phyloP scores from a whole-genome alignment of 1,140 invertebrate genomes.

The Papilio xuthus region DNA sequence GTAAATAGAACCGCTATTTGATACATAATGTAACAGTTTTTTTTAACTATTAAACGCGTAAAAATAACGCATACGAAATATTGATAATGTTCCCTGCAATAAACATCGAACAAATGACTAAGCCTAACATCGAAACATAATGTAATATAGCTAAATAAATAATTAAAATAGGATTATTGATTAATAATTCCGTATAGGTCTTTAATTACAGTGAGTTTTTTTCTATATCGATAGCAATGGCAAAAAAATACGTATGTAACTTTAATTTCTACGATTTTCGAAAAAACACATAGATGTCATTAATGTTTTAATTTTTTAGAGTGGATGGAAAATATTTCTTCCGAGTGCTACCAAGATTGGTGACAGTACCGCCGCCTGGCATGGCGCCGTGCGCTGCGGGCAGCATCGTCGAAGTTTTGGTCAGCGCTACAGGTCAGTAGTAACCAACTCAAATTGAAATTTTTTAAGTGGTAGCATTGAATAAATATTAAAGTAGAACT shows the following conservation, averaged over 20 bases:
- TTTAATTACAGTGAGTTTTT: too few relatives aligned
- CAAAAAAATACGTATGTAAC: too few relatives aligned
- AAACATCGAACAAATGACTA: not conserved
- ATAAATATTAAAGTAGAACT: not conserved
- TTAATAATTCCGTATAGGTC: too few relatives aligned
- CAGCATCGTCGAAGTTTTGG: conserved; percentile 96
- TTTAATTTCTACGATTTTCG: too few relatives aligned
- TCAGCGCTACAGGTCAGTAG: conserved; percentile 88
- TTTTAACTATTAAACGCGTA: not conserved
- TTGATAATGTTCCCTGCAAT: not conserved
- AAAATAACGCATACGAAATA: not conserved
- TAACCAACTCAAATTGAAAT: not conserved
- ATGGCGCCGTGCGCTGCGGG: conserved; percentile 97
- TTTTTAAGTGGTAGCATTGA: not conserved
- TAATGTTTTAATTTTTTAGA: conserved; percentile 52
- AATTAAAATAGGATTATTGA: too few relatives aligned
- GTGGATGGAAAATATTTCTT: conserved; percentile 88
- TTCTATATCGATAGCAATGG: too few relatives aligned
- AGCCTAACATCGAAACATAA: not conserved
- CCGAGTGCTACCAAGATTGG: conserved; percentile 91
- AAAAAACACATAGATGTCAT: too few relatives aligned
- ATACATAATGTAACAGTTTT: not conserved
- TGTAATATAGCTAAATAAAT: not conserved
- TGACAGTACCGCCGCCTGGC: conserved; percentile 93
- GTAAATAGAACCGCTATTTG: not conserved